phyloP scores from a whole-genome alignment of 92 coral and sea anemone genomes.

The Zoanthus sociatus region DNA sequence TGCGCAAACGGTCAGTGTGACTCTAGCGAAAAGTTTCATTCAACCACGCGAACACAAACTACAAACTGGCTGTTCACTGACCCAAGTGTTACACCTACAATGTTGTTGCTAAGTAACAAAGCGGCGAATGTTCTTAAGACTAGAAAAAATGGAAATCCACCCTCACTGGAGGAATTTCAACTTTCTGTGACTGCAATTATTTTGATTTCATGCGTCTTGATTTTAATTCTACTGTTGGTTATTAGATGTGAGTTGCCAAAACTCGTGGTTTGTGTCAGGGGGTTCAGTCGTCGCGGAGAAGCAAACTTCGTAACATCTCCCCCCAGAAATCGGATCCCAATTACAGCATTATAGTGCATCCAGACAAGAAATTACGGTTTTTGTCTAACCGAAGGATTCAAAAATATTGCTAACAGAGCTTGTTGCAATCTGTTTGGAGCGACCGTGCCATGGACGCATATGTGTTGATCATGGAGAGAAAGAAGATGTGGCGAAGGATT shows the following conservation, averaged over 20 bases:
- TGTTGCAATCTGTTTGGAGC: no score
- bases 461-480: no score
- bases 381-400: no score
- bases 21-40: not conserved
- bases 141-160: slow-evolving; percentile 8
- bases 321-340: slow-evolving; percentile 11
- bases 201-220: slow-evolving; percentile 68
- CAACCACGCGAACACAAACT: not conserved
- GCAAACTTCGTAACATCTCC: slow-evolving; percentile 19
- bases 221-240: slow-evolving; percentile 65
- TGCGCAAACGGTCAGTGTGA: not conserved
- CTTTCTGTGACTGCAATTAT: slow-evolving; percentile 73
- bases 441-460: no score
- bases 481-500: no score
- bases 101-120: not conserved
- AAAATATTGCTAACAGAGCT: no score
- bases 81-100: not conserved
- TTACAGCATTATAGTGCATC: not conserved
- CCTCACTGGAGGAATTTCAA: slow-evolving; percentile 19
- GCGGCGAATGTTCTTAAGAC: not conserved
- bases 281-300: slow-evolving; percentile 83
- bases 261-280: slow-evolving; percentile 72
- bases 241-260: slow-evolving; percentile 78
- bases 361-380: no score
- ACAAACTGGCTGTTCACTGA: not conserved